These are phyloP conservation scores for Bubalus kerabau DNA, from an alignment of 2,113 vertebrate species.

Conservation along the genomic window DNA sequence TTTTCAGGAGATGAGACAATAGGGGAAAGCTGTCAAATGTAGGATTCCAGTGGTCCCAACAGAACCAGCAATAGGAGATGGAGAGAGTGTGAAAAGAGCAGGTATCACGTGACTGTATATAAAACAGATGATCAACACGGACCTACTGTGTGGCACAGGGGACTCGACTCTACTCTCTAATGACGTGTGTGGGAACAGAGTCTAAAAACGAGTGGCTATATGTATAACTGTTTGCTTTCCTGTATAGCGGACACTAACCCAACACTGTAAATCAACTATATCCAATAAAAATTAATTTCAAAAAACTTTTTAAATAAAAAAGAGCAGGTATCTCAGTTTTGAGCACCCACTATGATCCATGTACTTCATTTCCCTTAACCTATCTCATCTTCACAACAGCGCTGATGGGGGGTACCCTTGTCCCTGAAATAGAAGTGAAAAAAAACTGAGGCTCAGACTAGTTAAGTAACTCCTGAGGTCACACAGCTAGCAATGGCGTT, in stretches of 20 bases:
- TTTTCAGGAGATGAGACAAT: neutral
- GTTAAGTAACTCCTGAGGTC: neutral
- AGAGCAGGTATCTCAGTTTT: neutral
- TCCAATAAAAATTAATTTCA: neutral
- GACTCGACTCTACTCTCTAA: neutral
- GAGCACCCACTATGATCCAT: neutral
- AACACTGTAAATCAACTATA: neutral
- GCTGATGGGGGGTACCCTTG: neutral
- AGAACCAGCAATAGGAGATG: neutral
- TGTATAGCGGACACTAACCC: neutral
- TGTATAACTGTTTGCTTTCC: neutral
- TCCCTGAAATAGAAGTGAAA: neutral
- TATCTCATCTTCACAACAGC: neutral
- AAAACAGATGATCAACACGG: neutral
- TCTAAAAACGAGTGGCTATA: neutral
- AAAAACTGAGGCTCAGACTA: neutral
- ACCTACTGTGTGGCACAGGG: neutral
- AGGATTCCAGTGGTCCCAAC: neutral
- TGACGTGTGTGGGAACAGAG: neutral
- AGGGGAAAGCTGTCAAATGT: neutral
- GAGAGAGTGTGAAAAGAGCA: neutral
- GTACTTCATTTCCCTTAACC: neutral
- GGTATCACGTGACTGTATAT: neutral
- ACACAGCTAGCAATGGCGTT: accelerated
- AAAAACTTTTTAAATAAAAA: neutral